Evolutionary conservation across 2,888 invertebrate species (phyloP), one percentile per base, ranked within the genome.

Genomic region (Lasiommata megera): DNA sequence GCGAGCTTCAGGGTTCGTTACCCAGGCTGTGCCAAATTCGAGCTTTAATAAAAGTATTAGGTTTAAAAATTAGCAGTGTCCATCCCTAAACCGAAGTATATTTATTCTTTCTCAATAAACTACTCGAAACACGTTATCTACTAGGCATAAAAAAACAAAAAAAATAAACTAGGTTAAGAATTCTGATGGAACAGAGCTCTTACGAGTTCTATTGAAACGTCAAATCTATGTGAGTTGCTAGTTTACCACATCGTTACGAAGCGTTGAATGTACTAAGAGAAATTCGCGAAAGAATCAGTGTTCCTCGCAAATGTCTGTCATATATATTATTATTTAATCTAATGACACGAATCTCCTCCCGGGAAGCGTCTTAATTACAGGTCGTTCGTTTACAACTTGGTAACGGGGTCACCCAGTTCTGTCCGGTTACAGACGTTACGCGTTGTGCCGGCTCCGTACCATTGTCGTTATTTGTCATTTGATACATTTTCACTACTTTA

Each of bases 321-420:
- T 74, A 71, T 69, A 65, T 67, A 61, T 41, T 46, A 53, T 73
- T 70, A 76, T 73, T 29, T 67, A 63, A 71, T 72, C 65, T 71
- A 71, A 71, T 70, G 77, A 76, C 80, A 73, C 72, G 66, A 69
- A 69, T 70, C 69, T 67, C 65, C 67, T 74, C 69, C 69, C 66
- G 67, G 71, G 68, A 72, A 71, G 66, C 71, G 63, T 76, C 71
- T 80, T 79, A 78, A 82, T 84, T 82, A 76, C 71, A 65, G 61
- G 62, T 60, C 67, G 74, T 70, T 68, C 69, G 68, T 69, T 73
- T 72, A 70, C 73, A 68, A 54, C 65, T 64, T 62, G 64, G 63
- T 65, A 79, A 73, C 65, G 73, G 70, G 84, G 75, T 69, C 79
- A 66, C 82, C 84, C 73, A 82, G 74, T 80, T 84, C 76, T 80